These are phyloP conservation scores for Acanthopleura granulata DNA, from an alignment of 2,888 invertebrate genomes.

Conservation along the genomic window DNA sequence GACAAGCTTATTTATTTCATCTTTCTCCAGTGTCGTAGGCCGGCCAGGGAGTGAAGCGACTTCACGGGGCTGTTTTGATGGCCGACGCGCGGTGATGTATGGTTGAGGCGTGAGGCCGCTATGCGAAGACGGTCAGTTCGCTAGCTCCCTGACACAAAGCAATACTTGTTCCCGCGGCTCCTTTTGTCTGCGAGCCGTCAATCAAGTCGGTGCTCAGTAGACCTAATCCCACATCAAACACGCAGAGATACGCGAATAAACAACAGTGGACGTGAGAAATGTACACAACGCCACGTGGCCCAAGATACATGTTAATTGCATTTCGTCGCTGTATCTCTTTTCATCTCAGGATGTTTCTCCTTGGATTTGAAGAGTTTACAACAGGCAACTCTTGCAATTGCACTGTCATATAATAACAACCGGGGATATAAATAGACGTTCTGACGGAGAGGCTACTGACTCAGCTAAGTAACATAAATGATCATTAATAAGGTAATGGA, in stretches of 20 bases:
- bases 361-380: too few species aligned
- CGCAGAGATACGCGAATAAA: not conserved
- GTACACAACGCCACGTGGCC: not conserved
- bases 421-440: too few species aligned
- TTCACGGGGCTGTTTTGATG: not conserved
- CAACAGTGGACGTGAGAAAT: not conserved
- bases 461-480: too few species aligned
- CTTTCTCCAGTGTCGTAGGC: not conserved
- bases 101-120: not conserved
- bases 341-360: too few species aligned
- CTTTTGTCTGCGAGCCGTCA: not conserved
- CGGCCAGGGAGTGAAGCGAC: not conserved
- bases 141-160: not conserved
- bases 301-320: too few species aligned
- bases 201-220: not conserved
- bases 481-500: too few species aligned
- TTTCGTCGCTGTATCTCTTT: too few species aligned
- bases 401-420: too few species aligned
- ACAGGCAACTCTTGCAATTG: too few species aligned
- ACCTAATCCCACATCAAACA: constrained; percentile 12
- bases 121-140: not conserved
- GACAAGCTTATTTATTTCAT: constrained; percentile 10
- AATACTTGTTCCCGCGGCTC: not conserved
- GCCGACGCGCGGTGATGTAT: not conserved
- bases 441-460: too few species aligned